phyloP scores from a whole-genome alignment of 2,797 vertebrate species.

The Taeniopygia guttata region DNA sequence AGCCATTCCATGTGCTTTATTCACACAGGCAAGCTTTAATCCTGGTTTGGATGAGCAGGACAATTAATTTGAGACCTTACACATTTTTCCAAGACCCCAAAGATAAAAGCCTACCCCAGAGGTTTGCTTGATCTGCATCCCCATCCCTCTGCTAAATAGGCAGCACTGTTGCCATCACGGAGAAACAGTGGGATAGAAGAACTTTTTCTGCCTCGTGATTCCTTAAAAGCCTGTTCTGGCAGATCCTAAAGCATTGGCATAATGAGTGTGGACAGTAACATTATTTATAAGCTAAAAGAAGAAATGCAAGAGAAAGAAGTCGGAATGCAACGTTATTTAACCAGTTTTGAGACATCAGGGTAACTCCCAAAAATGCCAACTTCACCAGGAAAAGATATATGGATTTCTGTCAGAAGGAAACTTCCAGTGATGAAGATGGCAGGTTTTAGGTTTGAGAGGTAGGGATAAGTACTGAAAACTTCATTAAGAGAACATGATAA shows the following conservation, averaged over 20 bases:
- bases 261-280: not conserved
- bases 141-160: constrained; percentile 19
- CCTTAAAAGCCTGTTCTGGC: not conserved
- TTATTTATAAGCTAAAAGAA: not conserved
- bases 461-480: not conserved
- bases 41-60: not conserved
- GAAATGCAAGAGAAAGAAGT: not conserved
- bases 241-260: not conserved
- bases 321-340: not conserved
- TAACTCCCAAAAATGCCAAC: not conserved
- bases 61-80: constrained; percentile 26
- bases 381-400: not conserved
- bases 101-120: not conserved
- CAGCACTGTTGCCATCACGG: not conserved
- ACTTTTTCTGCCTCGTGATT: not conserved
- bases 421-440: not conserved
- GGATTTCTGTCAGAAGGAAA: not conserved
- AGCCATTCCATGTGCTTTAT: not conserved
- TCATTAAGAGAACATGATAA: not conserved
- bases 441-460: not conserved
- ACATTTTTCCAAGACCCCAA: constrained; percentile 7
- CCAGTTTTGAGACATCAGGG: not conserved
- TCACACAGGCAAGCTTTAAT: not conserved
- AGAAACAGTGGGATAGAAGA: not conserved
- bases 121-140: not conserved